Evolutionary conservation across 2,797 vertebrate genomes (phyloP).

Genomic region (Cetoscarus ocellatus): DNA sequence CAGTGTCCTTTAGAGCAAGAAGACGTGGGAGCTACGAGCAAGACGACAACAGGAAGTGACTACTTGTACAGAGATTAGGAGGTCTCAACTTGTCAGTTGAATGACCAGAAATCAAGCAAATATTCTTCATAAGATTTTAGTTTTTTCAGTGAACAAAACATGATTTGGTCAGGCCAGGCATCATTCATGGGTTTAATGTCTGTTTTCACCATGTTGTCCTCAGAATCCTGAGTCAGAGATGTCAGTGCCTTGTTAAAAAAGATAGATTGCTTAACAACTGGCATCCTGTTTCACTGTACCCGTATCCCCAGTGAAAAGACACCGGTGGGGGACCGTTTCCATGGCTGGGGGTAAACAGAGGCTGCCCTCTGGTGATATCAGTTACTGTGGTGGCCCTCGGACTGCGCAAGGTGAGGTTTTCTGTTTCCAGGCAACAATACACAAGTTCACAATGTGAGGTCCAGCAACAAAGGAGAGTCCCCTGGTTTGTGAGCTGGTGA

Average conservation of each 20-base stretch:
- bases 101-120: no score
- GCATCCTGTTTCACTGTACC: slow-evolving; percentile 52
- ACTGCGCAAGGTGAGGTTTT: slow-evolving; percentile 55
- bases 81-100: no score
- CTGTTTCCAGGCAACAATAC: slow-evolving; percentile 71
- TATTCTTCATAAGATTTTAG: no score
- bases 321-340: slow-evolving; percentile 58
- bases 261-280: slow-evolving; percentile 5
- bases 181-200: background rate
- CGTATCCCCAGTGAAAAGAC: slow-evolving; percentile 44
- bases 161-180: background rate
- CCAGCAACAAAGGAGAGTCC: slow-evolving; percentile 35
- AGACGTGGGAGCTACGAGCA: no score
- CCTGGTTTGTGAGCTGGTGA: slow-evolving; percentile 25
- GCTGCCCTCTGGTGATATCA: slow-evolving; percentile 61
- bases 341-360: slow-evolving; percentile 66
- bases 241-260: slow-evolving; percentile 4
- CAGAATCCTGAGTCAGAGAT: slow-evolving; percentile 2
- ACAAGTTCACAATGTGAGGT: slow-evolving; percentile 38
- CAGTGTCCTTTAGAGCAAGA: no score
- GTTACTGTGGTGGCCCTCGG: slow-evolving; percentile 61
- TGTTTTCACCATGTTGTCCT: background rate
- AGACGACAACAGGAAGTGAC: no score
- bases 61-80: no score
- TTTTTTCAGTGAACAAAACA: background rate